Base-by-base conservation (phyloP, 2,113 vertebrate genomes). In the Panthera tigris region DNA sequence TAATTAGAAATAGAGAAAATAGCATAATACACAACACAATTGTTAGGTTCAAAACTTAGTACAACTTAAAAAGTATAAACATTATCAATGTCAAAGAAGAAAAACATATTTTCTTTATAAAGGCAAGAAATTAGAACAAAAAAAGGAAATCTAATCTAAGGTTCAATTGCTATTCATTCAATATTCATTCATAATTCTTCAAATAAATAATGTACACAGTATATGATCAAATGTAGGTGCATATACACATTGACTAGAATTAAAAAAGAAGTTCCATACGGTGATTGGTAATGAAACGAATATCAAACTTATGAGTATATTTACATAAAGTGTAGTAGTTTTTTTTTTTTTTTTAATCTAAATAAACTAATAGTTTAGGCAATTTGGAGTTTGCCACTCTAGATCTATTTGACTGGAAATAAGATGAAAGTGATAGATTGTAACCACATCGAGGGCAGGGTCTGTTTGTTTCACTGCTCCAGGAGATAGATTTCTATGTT, bases 71-170 rank as follows among this genome's bases (percentile, higher is more conserved):
- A 74, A 21, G 2, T 45, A 76, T 84, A 57, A 86, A 50, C 4
- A 27, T 48, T 89, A 33, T 74, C 10, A 68, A 25, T 65, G 52
- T 71, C 50, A 71, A 50, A 57, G 14, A 19, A 68, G 36, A 63
- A 36, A 16, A 92, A 57, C 27, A 65, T 50, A 71, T 66, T n/a
- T 83, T 73, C 19, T 7, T n/a, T 66, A 21, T 25, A 27, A 78
- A 68, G 27, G n/a, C n/a, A 55, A 63, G 27, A 89, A 82, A 84
- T 74, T 21, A 66, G 83, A 86, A 86, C 31, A 73, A 79, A 78
- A 78, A 78, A 84, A 57, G 2, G 4, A 66, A 18, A 15, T 29
- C 25, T 33, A 76, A 21, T 7, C 11, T 57, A n/a, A 8, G 3
- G 12, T 78, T 57, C 52, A 85, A 57, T 6, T 48, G 33, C n/a